phyloP scores from a whole-genome alignment of 2,797 vertebrate species.

The Lepus townsendii region DNA sequence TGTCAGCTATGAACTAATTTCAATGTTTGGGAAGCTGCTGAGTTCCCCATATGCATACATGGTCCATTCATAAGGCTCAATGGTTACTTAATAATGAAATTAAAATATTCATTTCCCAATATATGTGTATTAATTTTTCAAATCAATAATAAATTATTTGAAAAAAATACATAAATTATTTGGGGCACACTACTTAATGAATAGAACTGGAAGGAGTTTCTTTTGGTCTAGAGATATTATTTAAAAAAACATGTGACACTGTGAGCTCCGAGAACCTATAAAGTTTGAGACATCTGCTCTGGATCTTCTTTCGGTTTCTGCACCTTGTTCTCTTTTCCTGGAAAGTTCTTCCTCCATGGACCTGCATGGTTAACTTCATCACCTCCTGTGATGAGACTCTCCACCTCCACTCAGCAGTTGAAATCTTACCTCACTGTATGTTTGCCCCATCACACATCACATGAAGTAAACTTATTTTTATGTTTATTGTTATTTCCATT shows the following conservation, averaged over 20 bases:
- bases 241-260: not conserved
- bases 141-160: not conserved
- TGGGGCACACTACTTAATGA: not conserved
- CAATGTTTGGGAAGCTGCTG: not conserved
- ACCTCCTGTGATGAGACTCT: not conserved
- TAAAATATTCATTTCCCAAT: not conserved
- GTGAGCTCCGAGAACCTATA: not conserved
- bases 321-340: not conserved
- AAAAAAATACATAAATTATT: not conserved
- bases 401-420: not conserved
- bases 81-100: slow-evolving; percentile 9
- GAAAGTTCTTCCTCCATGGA: not conserved
- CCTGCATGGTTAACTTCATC: not conserved
- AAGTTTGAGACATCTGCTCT: not conserved
- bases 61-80: not conserved
- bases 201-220: not conserved
- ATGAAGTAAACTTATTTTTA: not conserved
- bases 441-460: not conserved
- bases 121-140: not conserved
- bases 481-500: not conserved
- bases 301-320: not conserved
- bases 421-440: not conserved
- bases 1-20: not conserved
- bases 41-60: not conserved
- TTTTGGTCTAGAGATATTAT: slow-evolving; percentile 13